Base-by-base conservation (phyloP, 2,888 invertebrate genomes). In the Synanthedon tipuliformis region DNA sequence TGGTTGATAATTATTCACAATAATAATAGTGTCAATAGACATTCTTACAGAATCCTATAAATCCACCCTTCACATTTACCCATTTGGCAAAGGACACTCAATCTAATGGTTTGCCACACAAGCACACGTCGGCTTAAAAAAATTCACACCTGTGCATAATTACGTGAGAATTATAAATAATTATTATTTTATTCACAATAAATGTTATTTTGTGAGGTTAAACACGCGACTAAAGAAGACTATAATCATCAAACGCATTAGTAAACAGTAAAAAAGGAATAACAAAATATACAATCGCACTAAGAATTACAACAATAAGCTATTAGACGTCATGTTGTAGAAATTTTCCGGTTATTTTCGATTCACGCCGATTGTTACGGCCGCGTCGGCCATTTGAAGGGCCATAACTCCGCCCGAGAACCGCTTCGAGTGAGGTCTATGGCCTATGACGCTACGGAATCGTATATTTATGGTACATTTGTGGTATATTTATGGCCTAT, bases 331-430 rank as follows among this genome's bases (percentile, higher is more conserved):
- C 34, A 81, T 77, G 72, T 79, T 77, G 82, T 77, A 71, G 79
- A 84, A 78, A 85, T 85, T 86, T 86, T 84, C 86, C 82, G 82
- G 81, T 81, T 80, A 82, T 86, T 86, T 85, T 79, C 80, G 82
- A 85, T 85, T 86, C 81, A 79, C 79, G 73, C 70, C 78, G 80
- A 84, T 84, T 80, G 86, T 81, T 79, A 78, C 69, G 71, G 73
- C 66, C 70, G 72, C 64, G 61, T 63, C 73, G 73, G 73, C 69
- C 73, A 71, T 77, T 76, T 71, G 66, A 63, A 72, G 71, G 73
- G 75, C 75, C 67, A 79, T 82, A 82, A 81, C 82, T 82, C 67
- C 69, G 63, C 54, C 60, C 65, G 64, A 64, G 68, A 63, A 61
- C 68, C 66, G 71, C 83, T 65, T 77, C 83, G 81, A 75, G 85